Base-by-base conservation (phyloP, 2,797 vertebrate species). In the Netta rufina region DNA sequence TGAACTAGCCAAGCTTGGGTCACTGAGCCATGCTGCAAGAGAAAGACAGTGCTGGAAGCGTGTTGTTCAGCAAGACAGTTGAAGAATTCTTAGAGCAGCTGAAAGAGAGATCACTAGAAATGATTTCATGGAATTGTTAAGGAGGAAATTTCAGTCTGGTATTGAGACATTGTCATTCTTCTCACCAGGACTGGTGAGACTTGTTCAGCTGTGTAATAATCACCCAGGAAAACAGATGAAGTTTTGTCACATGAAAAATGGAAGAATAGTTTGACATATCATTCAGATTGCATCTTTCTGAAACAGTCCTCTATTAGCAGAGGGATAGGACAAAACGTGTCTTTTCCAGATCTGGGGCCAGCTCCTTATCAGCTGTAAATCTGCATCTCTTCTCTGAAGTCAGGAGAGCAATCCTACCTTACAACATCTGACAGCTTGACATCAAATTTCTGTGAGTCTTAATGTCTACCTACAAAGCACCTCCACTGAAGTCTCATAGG, bases 191-290 rank as follows among this genome's bases (percentile, higher is more conserved):
- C 61, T 61, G 33, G 88, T 57, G 45, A 90, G 53, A 74, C 22
- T 92, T 87, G 72, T 71, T 95, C 73, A 64, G 21, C 43, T 76
- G 47, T 76, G 56, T 56, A 89, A 84, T 88, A 79, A 84, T 91
- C 36, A 88, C 8, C 47, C 47, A 82, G 67, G 28, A 84, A 90
- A 88, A 87, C 9, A 87, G 60, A 82, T 49, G 70, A 91, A 70
- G 30, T 61, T 92, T 91, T 84, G 53, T 81, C 89, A 87, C 45
- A 65, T 84, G n/a, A 81, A 69, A 90, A 94, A 94, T 18, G 11
- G 67, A 90, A 84, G 47, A 69, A 61, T 51, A 84, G 75, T 73
- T 78, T 82, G 79, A 88, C 60, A 70, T 20, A 6, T 69, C n/a
- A 56, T 72, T 78, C 67, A 69, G 62, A 84, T 18, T 8, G 41